These are phyloP conservation scores for Aradus depressus DNA, from an alignment of 2,888 invertebrate species.

Conservation along the genomic window DNA sequence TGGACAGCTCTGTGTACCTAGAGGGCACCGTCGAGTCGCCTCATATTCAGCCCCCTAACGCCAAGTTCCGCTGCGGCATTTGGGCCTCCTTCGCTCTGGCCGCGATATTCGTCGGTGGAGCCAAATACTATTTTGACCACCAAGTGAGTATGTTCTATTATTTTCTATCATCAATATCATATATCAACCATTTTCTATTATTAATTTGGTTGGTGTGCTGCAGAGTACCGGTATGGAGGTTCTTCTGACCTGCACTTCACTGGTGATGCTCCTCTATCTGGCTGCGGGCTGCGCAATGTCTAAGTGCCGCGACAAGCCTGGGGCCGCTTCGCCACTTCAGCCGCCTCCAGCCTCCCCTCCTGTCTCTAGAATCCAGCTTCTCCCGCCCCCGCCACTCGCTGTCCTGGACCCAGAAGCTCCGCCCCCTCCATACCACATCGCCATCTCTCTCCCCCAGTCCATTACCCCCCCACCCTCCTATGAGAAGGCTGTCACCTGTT, in stretches of 20 bases:
- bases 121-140: constrained; percentile 60
- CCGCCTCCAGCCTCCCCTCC: constrained; percentile 27
- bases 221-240: constrained; percentile 47
- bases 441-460: constrained; percentile 56
- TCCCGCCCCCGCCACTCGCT: constrained; percentile 6
- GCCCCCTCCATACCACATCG: constrained; percentile 76
- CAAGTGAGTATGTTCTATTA: constrained; percentile 37
- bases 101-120: constrained; percentile 56
- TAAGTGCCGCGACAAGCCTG: constrained; percentile 40
- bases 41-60: constrained; percentile 35
- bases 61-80: constrained; percentile 39
- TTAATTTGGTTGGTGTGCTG: constrained; percentile 6
- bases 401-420: constrained; percentile 38
- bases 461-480: constrained; percentile 53
- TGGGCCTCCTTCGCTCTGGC: constrained; percentile 59
- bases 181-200: background rate
- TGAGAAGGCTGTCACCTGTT: constrained; percentile 60
- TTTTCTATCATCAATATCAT: background rate
- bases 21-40: constrained; percentile 22
- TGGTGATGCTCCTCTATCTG: constrained; percentile 33
- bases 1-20: constrained; percentile 40
- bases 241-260: constrained; percentile 43
- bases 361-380: constrained; percentile 16
- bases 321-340: constrained; percentile 24
- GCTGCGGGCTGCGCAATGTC: constrained; percentile 45